Conservation (phyloP, 2,797 vertebrate species). For the Melanotaenia trifasciata region DNA sequence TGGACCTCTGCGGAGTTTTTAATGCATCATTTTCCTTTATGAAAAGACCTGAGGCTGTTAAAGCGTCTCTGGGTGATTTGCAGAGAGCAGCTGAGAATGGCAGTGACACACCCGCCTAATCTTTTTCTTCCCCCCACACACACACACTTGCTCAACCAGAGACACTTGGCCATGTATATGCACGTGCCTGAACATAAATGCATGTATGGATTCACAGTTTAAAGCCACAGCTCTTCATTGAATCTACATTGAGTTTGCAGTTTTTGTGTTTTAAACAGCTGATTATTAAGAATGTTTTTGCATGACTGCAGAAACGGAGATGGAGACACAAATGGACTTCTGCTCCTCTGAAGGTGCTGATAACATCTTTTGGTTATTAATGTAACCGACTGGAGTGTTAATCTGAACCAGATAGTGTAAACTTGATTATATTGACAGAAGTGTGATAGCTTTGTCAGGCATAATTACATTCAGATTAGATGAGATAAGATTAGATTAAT, state of each 20-base stretch:
- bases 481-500: slow-evolving; percentile 48
- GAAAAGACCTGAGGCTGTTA: slow-evolving; percentile 63
- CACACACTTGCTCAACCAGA: slow-evolving; percentile 16
- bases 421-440: slow-evolving; percentile 48
- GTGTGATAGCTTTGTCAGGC: slow-evolving; percentile 51
- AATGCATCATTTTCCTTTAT: slow-evolving; percentile 75
- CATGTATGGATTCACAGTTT: slow-evolving; percentile 14
- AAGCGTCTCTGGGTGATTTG: slow-evolving; percentile 76
- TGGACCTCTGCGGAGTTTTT: slow-evolving; percentile 59
- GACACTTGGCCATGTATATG: slow-evolving; percentile 18
- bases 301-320: neutral
- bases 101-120: slow-evolving; percentile 24
- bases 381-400: slow-evolving; percentile 21
- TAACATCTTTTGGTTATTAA: slow-evolving; percentile 40
- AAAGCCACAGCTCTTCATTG: neutral
- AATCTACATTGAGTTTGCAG: neutral
- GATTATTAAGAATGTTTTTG: neutral
- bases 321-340: neutral
- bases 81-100: slow-evolving; percentile 72
- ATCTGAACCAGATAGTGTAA: slow-evolving; percentile 53
- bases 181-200: slow-evolving; percentile 27
- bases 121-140: slow-evolving; percentile 9
- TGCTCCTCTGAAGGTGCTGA: slow-evolving; percentile 12
- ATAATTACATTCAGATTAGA: slow-evolving; percentile 59
- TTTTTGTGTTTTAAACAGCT: neutral